A percentile compares a stretch with the other conserved stretches of the same genome.
phyloP scores from a whole-genome alignment of 1,140 invertebrate genomes.

The Macrostomum lignano region DNA sequence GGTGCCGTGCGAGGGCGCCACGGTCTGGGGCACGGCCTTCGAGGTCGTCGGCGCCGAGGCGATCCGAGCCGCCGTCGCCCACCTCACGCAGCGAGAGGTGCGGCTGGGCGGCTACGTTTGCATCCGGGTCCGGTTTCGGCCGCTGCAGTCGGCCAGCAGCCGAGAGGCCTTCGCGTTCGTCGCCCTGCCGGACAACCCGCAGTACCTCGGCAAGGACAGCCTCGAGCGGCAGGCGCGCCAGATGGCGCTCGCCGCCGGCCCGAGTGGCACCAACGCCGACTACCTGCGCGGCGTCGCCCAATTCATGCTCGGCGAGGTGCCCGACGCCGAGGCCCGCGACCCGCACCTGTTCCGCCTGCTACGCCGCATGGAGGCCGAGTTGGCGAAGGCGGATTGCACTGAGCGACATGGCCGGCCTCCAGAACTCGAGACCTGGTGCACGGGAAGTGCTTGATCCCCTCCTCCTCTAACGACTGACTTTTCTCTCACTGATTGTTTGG shows the following conservation, averaged over 20 bases:
- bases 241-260: constrained; percentile 40
- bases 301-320: constrained; percentile 43
- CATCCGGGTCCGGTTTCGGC: constrained; percentile 9
- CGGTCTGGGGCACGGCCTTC: constrained; percentile 66
- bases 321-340: no score
- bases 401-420: no score
- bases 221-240: constrained; percentile 41
- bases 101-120: constrained; percentile 18
- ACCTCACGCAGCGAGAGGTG: constrained; percentile 61
- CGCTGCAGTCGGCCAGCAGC: constrained; percentile 10
- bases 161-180: constrained; percentile 66
- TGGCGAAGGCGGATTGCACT: no score
- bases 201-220: constrained; percentile 32
- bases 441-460: no score
- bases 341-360: no score
- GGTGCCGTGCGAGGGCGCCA: constrained; percentile 35
- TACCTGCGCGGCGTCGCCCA: constrained; percentile 55
- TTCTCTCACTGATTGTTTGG: no score
- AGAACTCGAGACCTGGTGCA: no score
- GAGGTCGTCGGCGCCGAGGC: constrained; percentile 39
- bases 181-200: constrained; percentile 41
- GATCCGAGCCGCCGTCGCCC: constrained; percentile 39
- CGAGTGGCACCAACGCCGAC: constrained; percentile 55
- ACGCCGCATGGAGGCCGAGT: no score
- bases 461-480: no score